These are phyloP conservation scores for Salminus brasiliensis DNA, from an alignment of 2,113 vertebrate genomes.

Conservation along the genomic window DNA sequence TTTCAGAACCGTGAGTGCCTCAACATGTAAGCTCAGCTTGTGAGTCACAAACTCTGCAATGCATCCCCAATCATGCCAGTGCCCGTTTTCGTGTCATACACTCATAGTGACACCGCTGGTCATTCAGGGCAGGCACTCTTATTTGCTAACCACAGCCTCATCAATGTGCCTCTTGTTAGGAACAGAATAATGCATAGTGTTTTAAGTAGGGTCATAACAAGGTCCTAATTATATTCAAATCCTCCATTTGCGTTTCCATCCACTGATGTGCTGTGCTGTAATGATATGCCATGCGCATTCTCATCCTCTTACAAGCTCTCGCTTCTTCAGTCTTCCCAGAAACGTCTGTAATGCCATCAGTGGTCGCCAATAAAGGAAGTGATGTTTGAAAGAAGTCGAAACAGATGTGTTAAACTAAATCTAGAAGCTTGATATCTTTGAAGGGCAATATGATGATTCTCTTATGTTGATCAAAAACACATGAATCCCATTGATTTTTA, in stretches of 20 bases:
- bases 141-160: conserved; percentile 7
- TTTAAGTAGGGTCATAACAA: conserved; percentile 17
- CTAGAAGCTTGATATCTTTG: conserved; percentile 27
- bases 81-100: conserved; percentile 39
- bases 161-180: conserved; percentile 44
- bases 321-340: conserved; percentile 7
- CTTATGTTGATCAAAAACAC: conserved; percentile 65
- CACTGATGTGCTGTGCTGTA: conserved; percentile 25
- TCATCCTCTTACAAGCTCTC: conserved; percentile 5
- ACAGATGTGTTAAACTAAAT: conserved; percentile 36
- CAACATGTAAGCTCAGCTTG: conserved; percentile 45
- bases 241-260: conserved; percentile 19
- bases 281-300: neutral
- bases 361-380: conserved; percentile 22
- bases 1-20: conserved; percentile 43
- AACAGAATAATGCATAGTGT: conserved; percentile 34
- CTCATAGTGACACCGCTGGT: conserved; percentile 37
- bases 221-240: conserved; percentile 17
- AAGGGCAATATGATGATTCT: conserved; percentile 42
- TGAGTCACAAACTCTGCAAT: conserved; percentile 53
- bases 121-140: conserved; percentile 41
- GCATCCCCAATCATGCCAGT: conserved; percentile 49
- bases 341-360: conserved; percentile 19
- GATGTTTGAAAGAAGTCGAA: conserved; percentile 24
- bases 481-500: conserved; percentile 65